phyloP scores from a whole-genome alignment of 2,113 vertebrate genomes.

The Megaceryle maxima region DNA sequence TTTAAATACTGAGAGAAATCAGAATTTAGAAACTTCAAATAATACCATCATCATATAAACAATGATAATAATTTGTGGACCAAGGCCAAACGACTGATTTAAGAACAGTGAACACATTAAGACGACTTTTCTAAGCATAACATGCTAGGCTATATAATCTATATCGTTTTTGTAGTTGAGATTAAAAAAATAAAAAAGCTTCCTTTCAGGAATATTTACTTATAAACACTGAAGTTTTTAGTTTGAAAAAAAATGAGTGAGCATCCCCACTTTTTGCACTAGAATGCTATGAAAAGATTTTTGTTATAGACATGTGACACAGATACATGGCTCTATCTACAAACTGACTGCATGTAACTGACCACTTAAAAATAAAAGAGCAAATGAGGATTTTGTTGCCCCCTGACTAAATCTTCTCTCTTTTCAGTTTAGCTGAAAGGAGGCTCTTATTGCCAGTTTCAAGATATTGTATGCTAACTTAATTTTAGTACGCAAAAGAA shows the following conservation, averaged over 20 bases:
- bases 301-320: not conserved
- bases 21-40: constrained; percentile 40
- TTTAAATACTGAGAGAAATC: constrained; percentile 77
- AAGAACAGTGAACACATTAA: not conserved
- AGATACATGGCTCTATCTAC: not conserved
- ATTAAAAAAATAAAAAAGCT: not conserved
- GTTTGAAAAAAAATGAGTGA: not conserved
- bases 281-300: not conserved
- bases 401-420: not conserved
- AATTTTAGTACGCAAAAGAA: not conserved
- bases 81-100: not conserved
- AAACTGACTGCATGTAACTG: not conserved
- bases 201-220: not conserved
- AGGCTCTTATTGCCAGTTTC: not conserved
- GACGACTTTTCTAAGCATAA: not conserved
- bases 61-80: not conserved
- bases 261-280: not conserved
- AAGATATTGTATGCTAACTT: not conserved
- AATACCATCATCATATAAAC: constrained; percentile 17
- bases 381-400: not conserved
- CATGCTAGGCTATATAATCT: not conserved
- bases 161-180: not conserved
- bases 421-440: not conserved
- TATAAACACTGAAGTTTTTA: not conserved
- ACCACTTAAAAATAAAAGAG: not conserved